Percentiles rank a stretch among this genome's conserved stretches.
These are phyloP conservation scores for Porites lobata DNA, from an alignment of 92 coral and sea anemone species.

Conservation along the genomic window DNA sequence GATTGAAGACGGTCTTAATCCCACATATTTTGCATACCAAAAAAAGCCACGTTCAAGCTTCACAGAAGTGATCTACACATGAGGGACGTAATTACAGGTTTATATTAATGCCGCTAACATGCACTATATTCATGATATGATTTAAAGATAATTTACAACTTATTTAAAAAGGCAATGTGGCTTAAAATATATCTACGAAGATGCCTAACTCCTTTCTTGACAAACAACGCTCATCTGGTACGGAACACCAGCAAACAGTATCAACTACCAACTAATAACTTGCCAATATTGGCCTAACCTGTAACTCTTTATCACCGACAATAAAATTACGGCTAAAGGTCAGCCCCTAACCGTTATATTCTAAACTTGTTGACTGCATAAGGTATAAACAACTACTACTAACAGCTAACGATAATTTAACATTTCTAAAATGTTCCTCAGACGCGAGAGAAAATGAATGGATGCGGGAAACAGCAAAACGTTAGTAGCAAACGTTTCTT, in stretches of 20 bases:
- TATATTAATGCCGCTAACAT: not conserved
- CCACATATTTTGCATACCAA: not conserved
- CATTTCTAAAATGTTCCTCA: conserved; percentile 11
- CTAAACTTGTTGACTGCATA: not conserved
- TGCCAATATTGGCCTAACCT: no score
- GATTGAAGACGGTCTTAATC: not conserved
- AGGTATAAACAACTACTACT: not conserved
- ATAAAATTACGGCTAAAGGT: not conserved
- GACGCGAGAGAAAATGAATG: conserved; percentile 27
- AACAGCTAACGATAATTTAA: not conserved
- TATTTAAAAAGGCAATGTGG: not conserved
- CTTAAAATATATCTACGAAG: not conserved
- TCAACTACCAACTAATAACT: no score
- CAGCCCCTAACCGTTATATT: not conserved
- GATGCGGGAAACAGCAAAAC: conserved; percentile 11
- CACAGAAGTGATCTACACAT: not conserved
- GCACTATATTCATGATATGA: not conserved
- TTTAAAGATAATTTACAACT: conserved; percentile 5
- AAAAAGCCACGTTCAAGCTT: not conserved
- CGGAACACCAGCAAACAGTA: no score
- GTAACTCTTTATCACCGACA: no score
- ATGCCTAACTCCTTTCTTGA: not conserved
- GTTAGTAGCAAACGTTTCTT: not conserved
- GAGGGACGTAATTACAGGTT: not conserved
- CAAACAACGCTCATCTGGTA: not conserved